These are phyloP conservation scores for Macroramphosus scolopax DNA, from an alignment of 2,797 vertebrate species.

Conservation along the genomic window DNA sequence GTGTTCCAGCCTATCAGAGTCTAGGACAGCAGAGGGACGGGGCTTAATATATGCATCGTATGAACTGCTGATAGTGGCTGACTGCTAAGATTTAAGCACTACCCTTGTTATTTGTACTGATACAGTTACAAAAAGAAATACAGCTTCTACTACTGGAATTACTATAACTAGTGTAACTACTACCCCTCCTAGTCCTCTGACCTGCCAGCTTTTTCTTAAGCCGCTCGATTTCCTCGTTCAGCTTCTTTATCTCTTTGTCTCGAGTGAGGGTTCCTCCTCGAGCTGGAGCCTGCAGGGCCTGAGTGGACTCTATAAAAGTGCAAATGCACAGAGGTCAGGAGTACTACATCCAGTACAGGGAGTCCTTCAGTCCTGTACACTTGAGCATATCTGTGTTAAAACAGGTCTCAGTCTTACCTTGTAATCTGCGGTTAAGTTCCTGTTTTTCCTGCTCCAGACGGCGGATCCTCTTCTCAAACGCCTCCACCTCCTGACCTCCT, in stretches of 20 bases:
- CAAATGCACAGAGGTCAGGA: slow-evolving; percentile 10
- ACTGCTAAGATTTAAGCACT: background rate
- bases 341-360: background rate
- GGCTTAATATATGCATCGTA: background rate
- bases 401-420: slow-evolving; percentile 74
- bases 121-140: too few species aligned
- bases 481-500: slow-evolving; percentile 84
- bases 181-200: slow-evolving; percentile 44
- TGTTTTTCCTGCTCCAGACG: slow-evolving; percentile 92
- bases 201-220: slow-evolving; percentile 93
- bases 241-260: slow-evolving; percentile 92
- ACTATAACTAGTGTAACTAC: background rate
- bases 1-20: slow-evolving; percentile 88
- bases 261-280: slow-evolving; percentile 79
- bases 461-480: slow-evolving; percentile 87
- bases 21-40: slow-evolving; percentile 60
- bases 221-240: slow-evolving; percentile 94
- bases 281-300: slow-evolving; percentile 83
- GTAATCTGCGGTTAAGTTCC: slow-evolving; percentile 89
- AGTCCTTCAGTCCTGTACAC: background rate
- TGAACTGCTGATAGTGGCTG: too few species aligned
- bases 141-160: background rate
- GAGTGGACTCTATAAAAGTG: slow-evolving; percentile 83
- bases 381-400: too few species aligned
- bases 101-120: too few species aligned